Evolutionary conservation across 2,888 invertebrate genomes (phyloP), one percentile per base, ranked within the genome.

Genomic region (Eristalis tenax): DNA sequence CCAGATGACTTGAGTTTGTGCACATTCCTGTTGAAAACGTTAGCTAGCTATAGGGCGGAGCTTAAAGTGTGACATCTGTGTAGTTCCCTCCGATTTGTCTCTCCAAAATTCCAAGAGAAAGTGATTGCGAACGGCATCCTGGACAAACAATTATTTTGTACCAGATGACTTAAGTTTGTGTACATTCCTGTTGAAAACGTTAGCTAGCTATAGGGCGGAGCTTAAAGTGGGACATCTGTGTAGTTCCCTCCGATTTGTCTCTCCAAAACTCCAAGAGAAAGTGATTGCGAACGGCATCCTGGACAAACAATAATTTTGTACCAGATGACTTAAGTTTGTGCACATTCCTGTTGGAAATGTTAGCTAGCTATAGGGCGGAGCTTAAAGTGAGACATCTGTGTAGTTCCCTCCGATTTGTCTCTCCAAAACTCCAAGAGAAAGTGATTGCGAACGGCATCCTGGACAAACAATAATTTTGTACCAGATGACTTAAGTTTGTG

Each of bases 1-100:
- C 76, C 76, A 90, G 90, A 89, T 86, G 89, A 90, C 70, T 71
- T 71, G 26, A 8, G 70, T 71, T 71, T 59, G 70, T 59, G 70
- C 70, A 59, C 70, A 71, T 13, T 32, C 11, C 18, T 0, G 18
- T 18, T 10, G n/a, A 1, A 43, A 43, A 2, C 4, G 32, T 32
- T 5, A 32, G 32, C 4, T 32, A 32, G 32, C 32, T 4, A 6
- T 40, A 40, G 40, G 40, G n/a, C 22, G 70, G 70, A 71, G 59
- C 15, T 71, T 23, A 71, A 71, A 71, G 70, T 71, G 70, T 59
- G 70, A 71, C 59, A 38, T 11, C 26, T 61, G 23, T 71, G 59
- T 59, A 23, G 18, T 15, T n/a, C 2, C 57, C 59, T 23, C 61
- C 35, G 70, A 40, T 10, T 71, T 23, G 59, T 71, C 70, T 71